Conservation (phyloP, 2,888 invertebrate genomes). For the Rambutsinella grinnellia region DNA sequence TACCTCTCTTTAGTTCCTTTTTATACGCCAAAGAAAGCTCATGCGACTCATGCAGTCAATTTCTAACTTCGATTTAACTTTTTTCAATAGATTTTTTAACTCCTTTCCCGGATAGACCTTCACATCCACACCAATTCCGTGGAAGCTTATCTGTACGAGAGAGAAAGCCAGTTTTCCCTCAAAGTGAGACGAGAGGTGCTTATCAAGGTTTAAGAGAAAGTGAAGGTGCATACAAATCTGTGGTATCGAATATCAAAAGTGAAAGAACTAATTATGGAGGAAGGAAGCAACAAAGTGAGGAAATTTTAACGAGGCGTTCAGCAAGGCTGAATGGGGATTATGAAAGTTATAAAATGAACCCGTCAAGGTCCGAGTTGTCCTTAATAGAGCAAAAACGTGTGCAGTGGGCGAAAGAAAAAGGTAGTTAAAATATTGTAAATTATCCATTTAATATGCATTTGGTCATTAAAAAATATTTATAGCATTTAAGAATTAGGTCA, state of each 20-base stretch:
- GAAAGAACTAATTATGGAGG: neutral
- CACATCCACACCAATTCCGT: too few relatives aligned
- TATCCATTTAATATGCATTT: too few relatives aligned
- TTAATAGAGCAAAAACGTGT: slow-evolving; percentile 89
- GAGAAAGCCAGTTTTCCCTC: slow-evolving; percentile 5
- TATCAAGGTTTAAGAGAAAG: too few relatives aligned
- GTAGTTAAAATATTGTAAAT: too few relatives aligned
- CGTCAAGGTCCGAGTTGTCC: slow-evolving; percentile 69
- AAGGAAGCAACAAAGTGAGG: neutral
- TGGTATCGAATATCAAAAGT: neutral
- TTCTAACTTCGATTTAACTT: too few relatives aligned
- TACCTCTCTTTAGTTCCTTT: neutral
- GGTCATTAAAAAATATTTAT: too few relatives aligned
- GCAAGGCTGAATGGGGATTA: slow-evolving; percentile 4
- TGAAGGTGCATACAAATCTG: too few relatives aligned
- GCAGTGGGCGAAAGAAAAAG: slow-evolving; percentile 94
- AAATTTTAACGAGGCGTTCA: neutral
- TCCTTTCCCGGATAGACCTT: neutral
- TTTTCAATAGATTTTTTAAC: too few relatives aligned
- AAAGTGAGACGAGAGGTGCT: slow-evolving; percentile 20
- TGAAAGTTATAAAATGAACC: slow-evolving; percentile 42
- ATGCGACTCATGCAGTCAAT: neutral
- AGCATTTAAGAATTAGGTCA: too few relatives aligned
- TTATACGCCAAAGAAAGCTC: neutral
- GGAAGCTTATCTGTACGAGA: neutral